A percentile compares a stretch with the other conserved stretches of the same genome.
Conservation (phyloP, 37 sponge, comb jelly and placozoan genomes). For the Chondrilla cf. caribensis region DNA sequence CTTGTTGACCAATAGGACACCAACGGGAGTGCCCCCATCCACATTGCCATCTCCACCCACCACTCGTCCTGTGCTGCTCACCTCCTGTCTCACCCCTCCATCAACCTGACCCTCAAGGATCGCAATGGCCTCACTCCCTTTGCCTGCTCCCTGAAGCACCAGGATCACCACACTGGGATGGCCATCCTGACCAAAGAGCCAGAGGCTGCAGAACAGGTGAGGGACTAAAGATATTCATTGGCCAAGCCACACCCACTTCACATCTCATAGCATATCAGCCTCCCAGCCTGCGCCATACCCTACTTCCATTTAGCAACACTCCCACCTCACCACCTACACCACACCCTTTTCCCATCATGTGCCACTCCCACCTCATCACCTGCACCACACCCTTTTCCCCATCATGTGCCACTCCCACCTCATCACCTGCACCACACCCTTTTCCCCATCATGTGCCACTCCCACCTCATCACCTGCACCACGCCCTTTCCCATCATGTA, state of each 20-base stretch:
- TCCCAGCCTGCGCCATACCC: not conserved
- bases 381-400: not conserved
- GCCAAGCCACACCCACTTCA: not conserved
- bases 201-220: constrained; percentile 83
- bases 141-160: constrained; percentile 76
- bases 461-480: not conserved
- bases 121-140: constrained; percentile 75
- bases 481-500: not conserved
- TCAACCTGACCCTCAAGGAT: constrained; percentile 78
- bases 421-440: not conserved
- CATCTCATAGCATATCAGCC: too few species aligned
- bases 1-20: constrained; percentile 70
- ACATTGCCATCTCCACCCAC: constrained; percentile 82
- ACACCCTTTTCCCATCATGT: not conserved
- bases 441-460: not conserved
- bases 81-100: constrained; percentile 74
- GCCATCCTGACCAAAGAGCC: constrained; percentile 86
- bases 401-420: not conserved
- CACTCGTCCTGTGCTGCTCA: constrained; percentile 64
- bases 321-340: constrained; percentile 11
- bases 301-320: not conserved
- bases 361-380: not conserved
- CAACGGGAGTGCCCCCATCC: constrained; percentile 68
- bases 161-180: constrained; percentile 73
- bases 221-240: too few species aligned